Conservation (phyloP, 2,113 vertebrate species). For the Athene noctua region DNA sequence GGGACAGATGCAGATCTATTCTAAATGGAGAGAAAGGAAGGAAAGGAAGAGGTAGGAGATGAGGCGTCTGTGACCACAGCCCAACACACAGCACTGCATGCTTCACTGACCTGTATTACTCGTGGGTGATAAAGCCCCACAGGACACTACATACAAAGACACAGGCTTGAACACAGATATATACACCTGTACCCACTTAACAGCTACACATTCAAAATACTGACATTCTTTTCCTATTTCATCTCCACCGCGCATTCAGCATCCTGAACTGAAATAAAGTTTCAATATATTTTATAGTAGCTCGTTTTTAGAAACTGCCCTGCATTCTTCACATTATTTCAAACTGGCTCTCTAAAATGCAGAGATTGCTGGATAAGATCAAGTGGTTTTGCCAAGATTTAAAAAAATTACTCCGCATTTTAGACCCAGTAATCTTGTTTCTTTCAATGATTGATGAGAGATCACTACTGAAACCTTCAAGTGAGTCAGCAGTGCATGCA, state of each 20-base stretch:
- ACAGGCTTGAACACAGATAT: not conserved
- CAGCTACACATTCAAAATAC: not conserved
- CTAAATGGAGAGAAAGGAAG: not conserved
- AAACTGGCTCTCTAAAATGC: not conserved
- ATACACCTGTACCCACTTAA: not conserved
- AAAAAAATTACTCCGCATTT: not conserved
- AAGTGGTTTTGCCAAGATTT: not conserved
- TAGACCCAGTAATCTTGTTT: not conserved
- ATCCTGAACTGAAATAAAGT: not conserved
- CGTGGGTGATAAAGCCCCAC: not conserved
- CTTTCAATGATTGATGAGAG: conserved; percentile 17
- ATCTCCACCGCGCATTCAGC: not conserved
- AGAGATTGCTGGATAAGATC: not conserved
- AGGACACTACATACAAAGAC: accelerated
- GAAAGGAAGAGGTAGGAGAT: not conserved
- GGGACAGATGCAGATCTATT: not conserved
- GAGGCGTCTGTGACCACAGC: not conserved
- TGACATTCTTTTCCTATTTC: not conserved
- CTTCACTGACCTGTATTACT: not conserved
- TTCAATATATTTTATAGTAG: not conserved
- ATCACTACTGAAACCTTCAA: conserved; percentile 13
- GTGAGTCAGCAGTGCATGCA: not conserved
- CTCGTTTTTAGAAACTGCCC: not conserved
- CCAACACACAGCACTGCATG: not conserved
- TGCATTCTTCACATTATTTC: not conserved